Evolutionary conservation across 2,113 vertebrate species (phyloP).

Genomic region (Arvicanthis niloticus): DNA sequence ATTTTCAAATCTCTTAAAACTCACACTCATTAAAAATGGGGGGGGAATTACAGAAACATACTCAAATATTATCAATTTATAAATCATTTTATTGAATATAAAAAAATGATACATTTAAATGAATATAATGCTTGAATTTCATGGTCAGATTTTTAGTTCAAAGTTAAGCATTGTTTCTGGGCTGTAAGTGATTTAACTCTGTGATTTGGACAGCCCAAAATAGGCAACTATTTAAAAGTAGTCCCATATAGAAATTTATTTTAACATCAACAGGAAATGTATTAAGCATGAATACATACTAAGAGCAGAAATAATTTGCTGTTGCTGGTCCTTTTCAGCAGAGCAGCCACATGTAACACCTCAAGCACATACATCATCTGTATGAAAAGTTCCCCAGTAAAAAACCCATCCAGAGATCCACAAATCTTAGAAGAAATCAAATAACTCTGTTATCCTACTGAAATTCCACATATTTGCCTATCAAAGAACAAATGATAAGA

Average conservation of each 20-base stretch:
- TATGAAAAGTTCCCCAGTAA: neutral
- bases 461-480: neutral
- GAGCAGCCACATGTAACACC: neutral
- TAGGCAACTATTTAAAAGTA: conserved; percentile 68
- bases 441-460: conserved; percentile 31
- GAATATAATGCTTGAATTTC: conserved; percentile 54
- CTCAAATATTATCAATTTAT: neutral
- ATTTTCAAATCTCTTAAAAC: conserved; percentile 51
- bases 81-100: neutral
- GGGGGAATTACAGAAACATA: neutral
- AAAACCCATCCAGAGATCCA: neutral
- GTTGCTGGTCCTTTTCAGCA: neutral
- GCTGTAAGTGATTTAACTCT: conserved; percentile 51
- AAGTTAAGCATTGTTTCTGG: neutral
- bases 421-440: neutral
- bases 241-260: conserved; percentile 50
- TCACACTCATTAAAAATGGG: neutral
- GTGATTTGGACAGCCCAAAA: neutral
- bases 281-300: conserved; percentile 67
- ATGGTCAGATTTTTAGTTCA: conserved; percentile 49
- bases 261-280: conserved; percentile 72
- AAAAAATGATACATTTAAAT: conserved; percentile 5
- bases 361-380: neutral
- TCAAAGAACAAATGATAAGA: conserved; percentile 20
- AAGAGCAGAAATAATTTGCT: neutral